Evolutionary conservation across 2,797 vertebrate species (phyloP).

Genomic region (Streptopelia turtur): DNA sequence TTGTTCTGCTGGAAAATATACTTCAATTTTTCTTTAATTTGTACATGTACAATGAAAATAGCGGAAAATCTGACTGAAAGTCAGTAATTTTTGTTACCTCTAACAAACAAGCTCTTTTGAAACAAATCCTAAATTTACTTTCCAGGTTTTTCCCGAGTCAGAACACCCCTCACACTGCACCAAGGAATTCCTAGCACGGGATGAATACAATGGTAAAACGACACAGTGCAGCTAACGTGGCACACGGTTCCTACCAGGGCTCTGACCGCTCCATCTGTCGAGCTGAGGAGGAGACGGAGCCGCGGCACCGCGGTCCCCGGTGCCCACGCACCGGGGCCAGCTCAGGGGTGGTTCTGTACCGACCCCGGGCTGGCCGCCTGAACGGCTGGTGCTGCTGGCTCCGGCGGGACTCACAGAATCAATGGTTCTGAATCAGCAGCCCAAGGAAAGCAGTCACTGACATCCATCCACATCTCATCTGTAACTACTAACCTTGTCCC

Average conservation of each 20-base stretch:
- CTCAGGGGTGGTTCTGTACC: neutral
- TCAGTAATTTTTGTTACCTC: neutral
- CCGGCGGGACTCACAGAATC: neutral
- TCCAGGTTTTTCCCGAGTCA: neutral
- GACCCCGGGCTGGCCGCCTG: too few species aligned
- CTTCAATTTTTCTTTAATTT: neutral
- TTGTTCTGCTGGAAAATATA: neutral
- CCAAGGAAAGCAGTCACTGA: neutral
- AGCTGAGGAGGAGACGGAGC: slow-evolving; percentile 39
- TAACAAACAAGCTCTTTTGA: neutral
- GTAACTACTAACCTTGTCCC: neutral
- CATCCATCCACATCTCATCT: neutral
- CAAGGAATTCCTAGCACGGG: neutral
- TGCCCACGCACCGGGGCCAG: neutral
- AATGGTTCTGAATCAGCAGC: neutral
- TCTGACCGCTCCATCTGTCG: slow-evolving; percentile 43
- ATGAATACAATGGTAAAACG: slow-evolving; percentile 37
- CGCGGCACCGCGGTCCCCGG: too few species aligned
- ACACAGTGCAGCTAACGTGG: neutral
- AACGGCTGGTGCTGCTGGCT: too few species aligned
- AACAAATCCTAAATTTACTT: neutral
- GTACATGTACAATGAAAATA: neutral
- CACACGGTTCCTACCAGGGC: neutral
- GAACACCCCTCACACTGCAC: neutral
- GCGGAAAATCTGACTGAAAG: neutral